Percentiles rank a stretch among this genome's conserved stretches.
Conservation (phyloP, 2,113 vertebrate genomes). For the Monarcha castaneiventris region DNA sequence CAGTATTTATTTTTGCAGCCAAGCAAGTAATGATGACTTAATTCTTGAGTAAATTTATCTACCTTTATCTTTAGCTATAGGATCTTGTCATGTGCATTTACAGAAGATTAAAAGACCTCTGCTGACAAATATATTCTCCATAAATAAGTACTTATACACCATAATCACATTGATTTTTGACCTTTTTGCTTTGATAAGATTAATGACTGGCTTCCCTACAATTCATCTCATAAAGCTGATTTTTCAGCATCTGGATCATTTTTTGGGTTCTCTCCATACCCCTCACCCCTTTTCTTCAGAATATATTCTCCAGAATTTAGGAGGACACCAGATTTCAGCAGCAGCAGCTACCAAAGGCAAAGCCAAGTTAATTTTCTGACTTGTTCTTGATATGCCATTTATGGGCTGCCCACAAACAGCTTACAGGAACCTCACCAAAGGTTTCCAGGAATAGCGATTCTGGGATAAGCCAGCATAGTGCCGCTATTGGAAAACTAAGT, state of each 20-base stretch:
- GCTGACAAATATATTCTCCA: background rate
- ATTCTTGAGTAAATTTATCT: background rate
- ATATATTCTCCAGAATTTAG: background rate
- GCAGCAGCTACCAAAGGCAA: background rate
- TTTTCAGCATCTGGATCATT: background rate
- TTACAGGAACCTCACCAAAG: background rate
- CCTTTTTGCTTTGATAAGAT: background rate
- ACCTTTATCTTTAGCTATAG: background rate
- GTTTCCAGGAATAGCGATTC: background rate
- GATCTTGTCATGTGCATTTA: background rate
- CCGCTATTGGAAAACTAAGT: background rate
- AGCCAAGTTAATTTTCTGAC: background rate
- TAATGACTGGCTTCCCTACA: background rate
- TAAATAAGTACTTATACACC: background rate
- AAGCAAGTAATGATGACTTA: background rate
- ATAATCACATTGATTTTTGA: background rate
- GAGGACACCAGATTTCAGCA: background rate
- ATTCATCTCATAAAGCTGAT: background rate
- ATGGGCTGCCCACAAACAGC: background rate
- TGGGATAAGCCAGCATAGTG: background rate
- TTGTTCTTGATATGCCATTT: background rate
- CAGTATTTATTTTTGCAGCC: background rate
- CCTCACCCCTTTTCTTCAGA: background rate
- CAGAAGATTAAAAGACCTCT: background rate
- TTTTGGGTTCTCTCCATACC: background rate